These are phyloP conservation scores for Periophthalmus magnuspinnatus DNA, from an alignment of 2,797 vertebrate species.

Conservation along the genomic window DNA sequence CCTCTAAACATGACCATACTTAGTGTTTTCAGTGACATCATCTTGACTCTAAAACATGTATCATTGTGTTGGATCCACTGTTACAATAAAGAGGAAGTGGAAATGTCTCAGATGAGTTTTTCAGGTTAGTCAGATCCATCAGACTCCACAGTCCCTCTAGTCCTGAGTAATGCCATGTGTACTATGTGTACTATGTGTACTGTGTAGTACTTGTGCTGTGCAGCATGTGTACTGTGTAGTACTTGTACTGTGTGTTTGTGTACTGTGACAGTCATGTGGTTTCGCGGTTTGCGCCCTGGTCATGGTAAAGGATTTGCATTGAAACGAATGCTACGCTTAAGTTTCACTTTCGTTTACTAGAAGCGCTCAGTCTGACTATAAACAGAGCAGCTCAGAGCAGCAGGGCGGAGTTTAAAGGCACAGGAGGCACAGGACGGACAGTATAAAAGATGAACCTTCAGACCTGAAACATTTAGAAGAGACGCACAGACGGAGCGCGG, in stretches of 20 bases:
- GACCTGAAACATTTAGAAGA: too few relatives aligned
- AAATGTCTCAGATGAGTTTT: neutral
- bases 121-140: neutral
- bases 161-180: conserved; percentile 19
- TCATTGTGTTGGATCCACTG: too few relatives aligned
- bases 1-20: neutral
- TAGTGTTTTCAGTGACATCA: neutral
- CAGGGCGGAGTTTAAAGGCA: neutral
- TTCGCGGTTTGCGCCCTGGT: conserved; percentile 10
- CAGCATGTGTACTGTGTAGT: too few relatives aligned
- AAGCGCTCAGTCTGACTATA: neutral
- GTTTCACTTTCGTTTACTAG: conserved; percentile 11
- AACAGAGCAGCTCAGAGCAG: neutral
- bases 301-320: neutral
- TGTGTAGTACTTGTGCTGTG: too few relatives aligned
- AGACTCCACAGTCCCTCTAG: neutral
- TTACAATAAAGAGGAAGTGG: conserved; percentile 3
- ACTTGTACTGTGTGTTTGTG: too few relatives aligned
- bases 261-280: conserved; percentile 44
- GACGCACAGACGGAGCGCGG: too few relatives aligned
- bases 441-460: too few relatives aligned
- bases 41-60: neutral
- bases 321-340: neutral
- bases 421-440: too few relatives aligned
- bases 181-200: too few relatives aligned